Evolutionary conservation across 2,888 invertebrate species (phyloP).

Genomic region (Notodonta dromedarius): DNA sequence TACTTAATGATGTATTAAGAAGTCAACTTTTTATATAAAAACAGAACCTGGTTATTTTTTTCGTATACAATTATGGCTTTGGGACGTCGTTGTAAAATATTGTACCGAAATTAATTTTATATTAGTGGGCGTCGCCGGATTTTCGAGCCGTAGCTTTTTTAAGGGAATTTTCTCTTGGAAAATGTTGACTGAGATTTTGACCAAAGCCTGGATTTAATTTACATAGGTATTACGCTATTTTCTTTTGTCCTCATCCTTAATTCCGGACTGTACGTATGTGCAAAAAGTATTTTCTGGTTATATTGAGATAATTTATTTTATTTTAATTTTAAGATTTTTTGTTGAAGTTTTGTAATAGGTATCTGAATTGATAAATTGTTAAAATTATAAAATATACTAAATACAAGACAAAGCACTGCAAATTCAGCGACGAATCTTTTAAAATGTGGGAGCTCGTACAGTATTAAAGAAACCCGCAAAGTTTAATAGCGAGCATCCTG

Average conservation of each 20-base stretch:
- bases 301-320: not conserved
- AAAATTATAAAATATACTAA: slow-evolving; percentile 9
- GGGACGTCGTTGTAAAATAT: slow-evolving; percentile 15
- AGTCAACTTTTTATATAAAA: not conserved
- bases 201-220: slow-evolving; percentile 55
- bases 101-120: slow-evolving; percentile 6
- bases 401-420: slow-evolving; percentile 27
- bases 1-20: not conserved
- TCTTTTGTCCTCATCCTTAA: not conserved
- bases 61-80: slow-evolving; percentile 8
- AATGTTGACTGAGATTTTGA: slow-evolving; percentile 42
- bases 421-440: slow-evolving; percentile 34
- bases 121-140: slow-evolving; percentile 1
- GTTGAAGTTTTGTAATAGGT: not conserved
- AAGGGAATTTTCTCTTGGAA: slow-evolving; percentile 6
- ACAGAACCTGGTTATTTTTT: not conserved
- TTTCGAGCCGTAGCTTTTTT: not conserved
- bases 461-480: slow-evolving; percentile 56
- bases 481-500: slow-evolving; percentile 30
- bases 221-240: slow-evolving; percentile 27
- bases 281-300: not conserved
- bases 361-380: slow-evolving; percentile 9
- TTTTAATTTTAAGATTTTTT: too few relatives aligned
- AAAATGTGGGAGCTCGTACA: slow-evolving; percentile 42
- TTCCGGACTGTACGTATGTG: not conserved